phyloP scores from a whole-genome alignment of 2,888 invertebrate species.

The Oligia strigilis region DNA sequence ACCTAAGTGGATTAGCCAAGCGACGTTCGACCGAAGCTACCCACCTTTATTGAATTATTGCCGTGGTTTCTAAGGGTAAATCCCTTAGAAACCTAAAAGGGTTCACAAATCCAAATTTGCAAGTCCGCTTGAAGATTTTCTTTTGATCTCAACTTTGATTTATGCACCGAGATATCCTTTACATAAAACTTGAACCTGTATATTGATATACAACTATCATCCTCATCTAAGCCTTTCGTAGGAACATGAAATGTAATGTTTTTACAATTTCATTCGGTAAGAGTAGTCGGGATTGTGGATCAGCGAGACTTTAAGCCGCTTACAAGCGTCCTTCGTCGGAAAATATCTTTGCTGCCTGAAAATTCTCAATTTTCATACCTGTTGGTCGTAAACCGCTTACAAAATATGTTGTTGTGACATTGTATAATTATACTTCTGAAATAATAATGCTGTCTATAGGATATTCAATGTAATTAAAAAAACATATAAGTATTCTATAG shows the following conservation, averaged over 20 bases:
- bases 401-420: slow-evolving; percentile 24
- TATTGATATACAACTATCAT: slow-evolving; percentile 19
- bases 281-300: slow-evolving; percentile 64
- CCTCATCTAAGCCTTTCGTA: not conserved
- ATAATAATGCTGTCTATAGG: not conserved
- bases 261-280: slow-evolving; percentile 65
- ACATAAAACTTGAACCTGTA: slow-evolving; percentile 9
- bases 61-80: slow-evolving; percentile 42
- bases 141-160: slow-evolving; percentile 63
- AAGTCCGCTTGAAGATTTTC: slow-evolving; percentile 58
- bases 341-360: slow-evolving; percentile 62
- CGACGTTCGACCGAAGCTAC: slow-evolving; percentile 72
- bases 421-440: not conserved
- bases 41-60: slow-evolving; percentile 69
- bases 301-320: slow-evolving; percentile 72
- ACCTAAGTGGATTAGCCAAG: slow-evolving; percentile 75
- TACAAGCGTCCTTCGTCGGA: slow-evolving; percentile 64
- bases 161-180: slow-evolving; percentile 31
- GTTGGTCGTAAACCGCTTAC: slow-evolving; percentile 60
- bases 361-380: slow-evolving; percentile 68
- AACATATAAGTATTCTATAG: not conserved
- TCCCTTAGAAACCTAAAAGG: slow-evolving; percentile 57
- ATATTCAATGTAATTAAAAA: not conserved
- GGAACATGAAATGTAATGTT: slow-evolving; percentile 59
- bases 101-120: slow-evolving; percentile 57